Evolutionary conservation across 2,797 vertebrate species (phyloP), one percentile per base, ranked within the genome.

Genomic region (Phrynocephalus vlangalii): DNA sequence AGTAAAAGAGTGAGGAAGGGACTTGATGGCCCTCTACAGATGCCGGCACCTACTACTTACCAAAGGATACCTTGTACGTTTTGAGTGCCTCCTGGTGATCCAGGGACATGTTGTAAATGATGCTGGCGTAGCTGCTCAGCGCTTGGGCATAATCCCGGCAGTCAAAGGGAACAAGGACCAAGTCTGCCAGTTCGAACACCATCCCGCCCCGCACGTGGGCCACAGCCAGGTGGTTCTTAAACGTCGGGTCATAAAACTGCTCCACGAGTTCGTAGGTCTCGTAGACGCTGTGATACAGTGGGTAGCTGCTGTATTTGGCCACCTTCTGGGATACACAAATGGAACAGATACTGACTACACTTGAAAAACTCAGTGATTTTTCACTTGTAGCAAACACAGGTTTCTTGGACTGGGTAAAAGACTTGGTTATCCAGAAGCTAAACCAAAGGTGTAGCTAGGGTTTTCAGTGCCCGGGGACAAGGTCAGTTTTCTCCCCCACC

Each of bases 221-320:
- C 93, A 99, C 98, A 0, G 97, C 92, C 15, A 96, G 96, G 50
- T 99, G 98, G 88, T 98, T 97, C 88, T 96, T 97, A 95, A 99
- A 99, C 22, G 96, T 92, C 0, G 98, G 98, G 95, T 99, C 98
- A 24, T 99, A 99, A 95, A 98, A 99, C 75, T 83, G 96, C 87
- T 98, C 97, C 95, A 99, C 98, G 26, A 99, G 91, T 95, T 99
- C 98, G 26, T 97, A 99, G 5, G 98, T 99, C 94, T 99, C 99
- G 78, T 99, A 99, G 82, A 98, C 97, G 60, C 97, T 99, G 97
- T 99, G 99, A 92, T 99, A 99, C 71, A 99, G 97, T 0, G 98
- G 98, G 83, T 98, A 99, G 92, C 95, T 98, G 94, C 98, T 99
- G 93, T 98, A 98, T 87, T 94, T 97, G 95, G 97, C 97, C 0